These are phyloP conservation scores for Stichopus chloronotus DNA, from an alignment of 35 echinoderm and acorn worm species.

Conservation along the genomic window DNA sequence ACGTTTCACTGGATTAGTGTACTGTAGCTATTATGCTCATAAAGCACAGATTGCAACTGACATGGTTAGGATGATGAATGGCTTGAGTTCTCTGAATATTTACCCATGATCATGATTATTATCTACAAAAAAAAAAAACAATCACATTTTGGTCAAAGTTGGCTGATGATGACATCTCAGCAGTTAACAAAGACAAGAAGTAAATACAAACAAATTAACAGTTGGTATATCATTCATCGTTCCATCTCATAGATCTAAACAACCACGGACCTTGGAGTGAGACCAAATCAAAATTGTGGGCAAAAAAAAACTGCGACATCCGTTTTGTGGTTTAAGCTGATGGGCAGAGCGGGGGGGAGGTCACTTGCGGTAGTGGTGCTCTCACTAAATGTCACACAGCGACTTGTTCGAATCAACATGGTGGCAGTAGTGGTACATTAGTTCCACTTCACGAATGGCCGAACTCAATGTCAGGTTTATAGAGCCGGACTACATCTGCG, in stretches of 20 bases:
- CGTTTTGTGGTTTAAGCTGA: neutral
- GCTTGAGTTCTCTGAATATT: too few relatives aligned
- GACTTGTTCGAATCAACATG: too few relatives aligned
- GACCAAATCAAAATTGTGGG: neutral
- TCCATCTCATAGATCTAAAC: neutral
- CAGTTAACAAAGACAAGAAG: neutral
- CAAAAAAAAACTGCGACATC: neutral
- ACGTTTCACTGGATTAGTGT: too few relatives aligned
- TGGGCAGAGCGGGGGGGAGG: neutral
- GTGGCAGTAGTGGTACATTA: neutral
- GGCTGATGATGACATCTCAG: neutral
- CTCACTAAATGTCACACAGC: too few relatives aligned
- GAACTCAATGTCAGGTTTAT: neutral
- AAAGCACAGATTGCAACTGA: too few relatives aligned
- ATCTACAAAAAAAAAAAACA: neutral
- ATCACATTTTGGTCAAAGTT: conserved; percentile 1
- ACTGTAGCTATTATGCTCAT: too few relatives aligned
- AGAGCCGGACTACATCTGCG: neutral
- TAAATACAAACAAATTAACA: neutral
- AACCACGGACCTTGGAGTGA: neutral
- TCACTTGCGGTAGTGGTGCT: too few relatives aligned
- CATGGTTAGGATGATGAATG: too few relatives aligned
- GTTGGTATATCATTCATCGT: neutral
- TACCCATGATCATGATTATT: too few relatives aligned
- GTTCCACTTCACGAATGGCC: conserved; percentile 38